Base-by-base conservation (phyloP, 1,140 invertebrate species). In the Drosophila nasuta region DNA sequence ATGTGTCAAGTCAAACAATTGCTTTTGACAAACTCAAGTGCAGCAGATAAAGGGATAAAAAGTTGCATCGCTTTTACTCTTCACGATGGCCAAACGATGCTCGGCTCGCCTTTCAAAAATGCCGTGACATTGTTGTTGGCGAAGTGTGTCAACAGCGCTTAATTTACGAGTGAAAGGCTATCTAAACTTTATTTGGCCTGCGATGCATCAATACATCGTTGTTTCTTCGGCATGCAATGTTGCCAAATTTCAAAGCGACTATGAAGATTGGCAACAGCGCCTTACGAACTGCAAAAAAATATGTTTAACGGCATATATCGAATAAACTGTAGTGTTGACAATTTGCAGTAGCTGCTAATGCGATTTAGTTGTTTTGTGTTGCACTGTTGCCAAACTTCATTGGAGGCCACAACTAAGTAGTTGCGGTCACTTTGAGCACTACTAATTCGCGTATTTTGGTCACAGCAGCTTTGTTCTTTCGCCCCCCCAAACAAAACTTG, bases 11-110 rank as follows among this genome's bases (percentile, higher is more conserved):
- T 79, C 78, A 86, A 76, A 86, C 82, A 86, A 86, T 86, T 86
- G 82, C 72, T 87, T 59, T 72, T 75, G 82, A 87, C 82, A 87
- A 74, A 74, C 82, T 79, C 79, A 87, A 87, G 82, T 79, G 82
- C 69, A 60, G 57, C 82, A 87, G 82, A 87, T 79, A 86, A 87
- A 78, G 62, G 66, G 77, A 76, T 77, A 80, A 83, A 72, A 73
- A 67, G 49, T 59, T 59, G 35, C 35, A 28, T 15, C 20, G 30
- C 46, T 28, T 68, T 60, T 59, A 59, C 41, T 30, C 25, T 11
- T 38, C 20, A 30, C 57, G 51, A 15, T 64, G 28, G 60, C 66
- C 58, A 70, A 56, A 52, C 49, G 62, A 45, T 72, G 60, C 45
- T 13, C 17, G 2, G 10, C 15, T 38, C 35, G 35, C 20, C 38